Conservation (phyloP, 2,113 vertebrate species). For the Poecile atricapillus region DNA sequence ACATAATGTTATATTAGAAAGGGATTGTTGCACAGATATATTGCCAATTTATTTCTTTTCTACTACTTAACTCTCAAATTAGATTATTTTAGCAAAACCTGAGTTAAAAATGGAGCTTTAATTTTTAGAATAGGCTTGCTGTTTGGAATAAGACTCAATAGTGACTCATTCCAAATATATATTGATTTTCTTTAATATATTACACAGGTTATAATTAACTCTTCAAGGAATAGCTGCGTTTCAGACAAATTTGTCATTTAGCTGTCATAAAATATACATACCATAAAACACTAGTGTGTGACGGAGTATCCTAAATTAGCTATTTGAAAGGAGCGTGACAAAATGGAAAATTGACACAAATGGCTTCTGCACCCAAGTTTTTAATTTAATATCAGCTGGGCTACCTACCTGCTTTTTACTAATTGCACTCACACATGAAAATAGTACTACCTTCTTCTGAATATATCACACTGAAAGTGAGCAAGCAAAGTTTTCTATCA, state of each 20-base stretch:
- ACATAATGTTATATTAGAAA: not conserved
- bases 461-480: not conserved
- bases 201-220: constrained; percentile 55
- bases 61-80: not conserved
- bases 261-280: constrained; percentile 39
- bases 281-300: constrained; percentile 10
- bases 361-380: not conserved
- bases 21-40: not conserved
- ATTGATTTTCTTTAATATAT: constrained; percentile 53
- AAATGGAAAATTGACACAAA: constrained; percentile 38
- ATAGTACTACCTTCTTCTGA: not conserved
- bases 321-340: constrained; percentile 27
- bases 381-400: not conserved
- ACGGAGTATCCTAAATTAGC: not conserved
- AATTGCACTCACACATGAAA: not conserved
- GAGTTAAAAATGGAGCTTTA: not conserved
- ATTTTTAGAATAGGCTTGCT: constrained; percentile 6
- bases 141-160: constrained; percentile 16
- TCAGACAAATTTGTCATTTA: constrained; percentile 57
- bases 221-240: constrained; percentile 35
- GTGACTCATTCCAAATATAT: constrained; percentile 32
- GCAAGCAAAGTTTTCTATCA: not conserved
- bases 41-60: not conserved
- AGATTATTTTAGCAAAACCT: constrained; percentile 6
- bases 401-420: not conserved